Evolutionary conservation across 2,113 vertebrate species (phyloP), one percentile per base, ranked within the genome.

Genomic region (Ammodytes dubius): DNA sequence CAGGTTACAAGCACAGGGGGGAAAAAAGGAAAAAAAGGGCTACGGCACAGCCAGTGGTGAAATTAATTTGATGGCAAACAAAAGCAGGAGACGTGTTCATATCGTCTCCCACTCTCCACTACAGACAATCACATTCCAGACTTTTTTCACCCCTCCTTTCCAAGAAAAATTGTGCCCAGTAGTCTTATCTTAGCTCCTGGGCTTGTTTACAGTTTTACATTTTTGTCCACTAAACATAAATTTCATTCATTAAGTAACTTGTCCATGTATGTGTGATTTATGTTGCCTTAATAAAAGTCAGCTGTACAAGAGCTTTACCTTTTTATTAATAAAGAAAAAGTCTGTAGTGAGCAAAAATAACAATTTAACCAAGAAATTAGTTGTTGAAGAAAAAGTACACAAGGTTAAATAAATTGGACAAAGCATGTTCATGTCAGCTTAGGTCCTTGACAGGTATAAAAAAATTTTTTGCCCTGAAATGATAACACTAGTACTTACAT

Each of bases 21-120:
- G 40, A 46, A 37, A 70, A 40, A 54, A 42, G 70, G 64, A 81
- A 59, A 91, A 90, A 91, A 77, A 87, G 84, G 52, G 27, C 91
- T 88, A 85, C 83, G 90, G 91, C 93, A 92, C 95, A 95, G 95
- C 93, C 69, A 95, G 93, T 81, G 89, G 88, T 89, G 85, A 90
- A 94, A 94, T 94, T 94, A 92, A 94, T 94, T 94, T 94, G 90
- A 79, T 91, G 76, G 83, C 88, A 81, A 81, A 92, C 90, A 92
- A 93, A 95, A 91, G 91, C 89, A 87, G 65, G 83, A 93, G 90
- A 90, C 82, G 72, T 77, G 77, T 89, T 93, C 87, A 81, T 78
- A 90, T 93, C 94, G 90, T 88, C 80, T 82, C 76, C 60, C 35
- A 50, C 10, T 64, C 68, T 71, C 69, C 57, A 47, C 66, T 63